Evolutionary conservation across 2,113 vertebrate genomes (phyloP), one percentile per base, ranked within the genome.

Genomic region (Anser brachyrhynchus): DNA sequence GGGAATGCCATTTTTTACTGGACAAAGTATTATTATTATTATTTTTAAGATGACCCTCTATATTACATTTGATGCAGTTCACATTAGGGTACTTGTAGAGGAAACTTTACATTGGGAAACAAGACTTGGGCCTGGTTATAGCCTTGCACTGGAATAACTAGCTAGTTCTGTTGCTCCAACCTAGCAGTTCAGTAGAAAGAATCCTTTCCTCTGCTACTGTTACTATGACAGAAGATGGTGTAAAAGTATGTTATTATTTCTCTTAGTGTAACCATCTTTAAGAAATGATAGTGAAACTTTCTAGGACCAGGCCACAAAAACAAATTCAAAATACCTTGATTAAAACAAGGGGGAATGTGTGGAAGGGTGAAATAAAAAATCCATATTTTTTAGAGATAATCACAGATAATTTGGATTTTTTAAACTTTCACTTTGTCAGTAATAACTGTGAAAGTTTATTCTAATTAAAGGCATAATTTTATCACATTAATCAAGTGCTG

Each of bases 381-480:
- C 19, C 37, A 71, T 49, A 21, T 10, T 87, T 93, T 90, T 76
- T 8, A 3, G 35, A 89, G 65, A 92, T 55, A 74, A 92, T 89
- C 80, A 94, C 51, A 74, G 28, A 44, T 35, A 76, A 57, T 51
- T 67, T 92, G 29, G 22, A 78, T 86, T 87, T 95, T 88, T 90
- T 35, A 73, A 93, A 77, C 17, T 9, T 94, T 90, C 51, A 43
- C 54, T 96, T 89, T 91, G 44, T 77, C 76, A 81, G 65, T 74
- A 94, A 67, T 90, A 96, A 81, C 52, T 57, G 69, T 86, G 69
- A 93, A 93, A 61, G n/a, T 94, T 96, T 92, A 92, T 67, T 91
- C 59, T 94, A 93, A 96, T 96, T 93, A 90, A 86, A 92, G 44
- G 52, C 29, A 49, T 77, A 92, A 93, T 94, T 94, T 94, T 95